Base-by-base conservation (phyloP, 2,113 vertebrate species). In the Neotoma lepida region DNA sequence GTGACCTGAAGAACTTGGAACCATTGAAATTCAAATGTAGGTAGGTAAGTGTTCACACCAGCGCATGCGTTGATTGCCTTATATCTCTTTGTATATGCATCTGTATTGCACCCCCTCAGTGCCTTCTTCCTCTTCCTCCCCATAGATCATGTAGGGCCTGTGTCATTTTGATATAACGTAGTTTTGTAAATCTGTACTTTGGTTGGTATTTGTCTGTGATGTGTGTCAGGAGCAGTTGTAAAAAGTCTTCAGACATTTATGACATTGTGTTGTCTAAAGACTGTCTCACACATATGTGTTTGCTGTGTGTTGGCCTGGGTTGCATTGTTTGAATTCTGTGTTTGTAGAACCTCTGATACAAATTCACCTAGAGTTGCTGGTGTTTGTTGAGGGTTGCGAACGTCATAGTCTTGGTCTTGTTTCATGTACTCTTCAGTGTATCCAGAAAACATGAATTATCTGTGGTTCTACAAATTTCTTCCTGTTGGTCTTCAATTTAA, bases 21-120 rank as follows among this genome's bases (percentile, higher is more conserved):
- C 97, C 97, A 98, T 98, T 98, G 98, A 98, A 97, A 98, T 98
- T 97, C 98, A 98, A 97, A 98, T 98, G 98, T 98, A 97, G 98
- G 98, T 98, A 98, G 98, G 98, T 98, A 97, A 98, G 90, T 98
- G 96, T 98, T 97, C 97, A 98, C 98, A 96, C 98, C 98, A 98
- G 98, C 98, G 98, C 98, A 98, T 98, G 98, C 96, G 98, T 98
- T 98, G 97, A 98, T 97, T 98, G 98, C 98, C 98, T 98, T 97
- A 92, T 98, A 95, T 98, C 96, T 97, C 96, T 96, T 92, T 98
- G 96, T 98, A 96, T 97, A 97, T 92, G 96, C 98, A 98, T 97
- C 97, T 97, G 96, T 98, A 97, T 95, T 98, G 96, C 98, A 97
- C 98, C 97, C 97, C 97, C 97, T 98, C 97, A 97, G 97, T 96